Base-by-base conservation (phyloP, 2,797 vertebrate species). In the Anguilla pacifica region DNA sequence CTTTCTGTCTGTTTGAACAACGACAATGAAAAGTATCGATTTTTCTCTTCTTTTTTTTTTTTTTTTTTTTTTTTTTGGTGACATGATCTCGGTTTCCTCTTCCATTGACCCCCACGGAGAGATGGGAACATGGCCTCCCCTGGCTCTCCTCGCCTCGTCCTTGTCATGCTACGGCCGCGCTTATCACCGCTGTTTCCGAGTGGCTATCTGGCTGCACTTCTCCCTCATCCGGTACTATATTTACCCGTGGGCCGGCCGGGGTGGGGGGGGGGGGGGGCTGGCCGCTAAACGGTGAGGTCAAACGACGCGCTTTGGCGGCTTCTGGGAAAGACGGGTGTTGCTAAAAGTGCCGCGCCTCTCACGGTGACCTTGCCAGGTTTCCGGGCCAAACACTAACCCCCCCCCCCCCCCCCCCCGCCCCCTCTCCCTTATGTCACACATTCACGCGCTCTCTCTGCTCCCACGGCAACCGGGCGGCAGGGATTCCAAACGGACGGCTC, bases 381-480 rank as follows among this genome's bases (percentile, higher is more conserved):
- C 74, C 39, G 77, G 6, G 17, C 43, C 2, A 46, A 10, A 43
- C 39, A 43, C 39, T 3, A 43, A 43, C 39, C 35, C 1, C 35
- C 35, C 35, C 0, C 31, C 31, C 31, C n/a, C n/a, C 2, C 2
- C 39, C 39, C 39, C 39, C 39, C 0, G 3, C 39, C 39, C 43
- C 11, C 70, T 25, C 70, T 51, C 39, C 49, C 6, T 28, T 9
- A 53, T 35, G 43, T 79, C 85, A 39, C 70, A 25, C 51, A 6
- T 39, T 74, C 31, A 35, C 49, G 22, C 51, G 51, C 28, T 46
- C 46, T 59, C 84, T 86, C 64, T 22, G 31, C 70, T 55, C 6
- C 85, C 31, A 59, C 84, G 85, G 61, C 87, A 86, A 70, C 43
- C 39, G 17, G 39, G 31, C 19, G 74, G 17, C 39, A 13, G 17